Percentiles rank a stretch among this genome's conserved stretches.
Evolutionary conservation across 2,888 invertebrate species (phyloP).

Genomic region (Chalcis sispes): DNA sequence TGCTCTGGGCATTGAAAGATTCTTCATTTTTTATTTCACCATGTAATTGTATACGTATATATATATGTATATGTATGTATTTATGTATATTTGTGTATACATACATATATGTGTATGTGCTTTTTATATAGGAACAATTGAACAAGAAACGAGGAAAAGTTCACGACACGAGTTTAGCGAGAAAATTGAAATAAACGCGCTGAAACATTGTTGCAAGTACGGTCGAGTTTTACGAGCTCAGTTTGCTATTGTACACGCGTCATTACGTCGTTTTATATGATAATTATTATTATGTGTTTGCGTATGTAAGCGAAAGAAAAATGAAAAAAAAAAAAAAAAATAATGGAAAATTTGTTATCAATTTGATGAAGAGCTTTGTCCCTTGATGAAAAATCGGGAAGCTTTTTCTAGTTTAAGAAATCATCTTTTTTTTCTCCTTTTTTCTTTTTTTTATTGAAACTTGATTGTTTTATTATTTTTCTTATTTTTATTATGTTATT

Average conservation of each 20-base stretch:
- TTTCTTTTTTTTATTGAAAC: conserved; percentile 37
- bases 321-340: conserved; percentile 26
- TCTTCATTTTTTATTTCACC: conserved; percentile 39
- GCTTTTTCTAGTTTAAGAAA: conserved; percentile 35
- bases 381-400: conserved; percentile 14
- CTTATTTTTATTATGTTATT: no score
- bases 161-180: conserved; percentile 11
- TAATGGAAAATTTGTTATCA: conserved; percentile 48
- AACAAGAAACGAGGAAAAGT: conserved; percentile 8
- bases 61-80: conserved; percentile 6
- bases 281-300: conserved; percentile 49
- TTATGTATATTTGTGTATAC: no score
- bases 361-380: conserved; percentile 10
- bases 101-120: conserved; percentile 25
- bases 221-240: conserved; percentile 10
- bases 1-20: conserved; percentile 43
- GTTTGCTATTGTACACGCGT: neutral
- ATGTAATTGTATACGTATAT: conserved; percentile 34
- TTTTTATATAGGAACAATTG: conserved; percentile 42
- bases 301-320: conserved; percentile 27
- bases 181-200: neutral
- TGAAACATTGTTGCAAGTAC: conserved; percentile 5
- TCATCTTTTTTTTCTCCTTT: neutral
- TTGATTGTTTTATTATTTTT: conserved; percentile 44
- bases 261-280: conserved; percentile 44